phyloP scores from a whole-genome alignment of 2,888 invertebrate species.

The Hirtodrosophila trivittata region DNA sequence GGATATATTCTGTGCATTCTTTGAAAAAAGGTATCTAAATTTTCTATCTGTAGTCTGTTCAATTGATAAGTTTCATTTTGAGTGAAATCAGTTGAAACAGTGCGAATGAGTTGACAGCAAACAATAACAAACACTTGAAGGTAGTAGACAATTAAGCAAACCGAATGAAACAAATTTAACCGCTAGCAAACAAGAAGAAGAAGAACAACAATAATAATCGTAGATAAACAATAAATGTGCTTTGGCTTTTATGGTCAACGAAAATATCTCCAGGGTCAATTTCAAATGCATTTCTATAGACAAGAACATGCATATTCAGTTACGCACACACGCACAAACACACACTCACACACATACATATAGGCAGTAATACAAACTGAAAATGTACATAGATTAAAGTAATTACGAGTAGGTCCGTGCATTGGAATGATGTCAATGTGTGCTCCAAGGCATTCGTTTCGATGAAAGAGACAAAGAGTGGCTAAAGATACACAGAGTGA shows the following conservation, averaged over 20 bases:
- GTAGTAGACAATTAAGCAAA: constrained; percentile 44
- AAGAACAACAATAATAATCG: constrained; percentile 31
- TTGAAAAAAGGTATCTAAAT: too few species aligned
- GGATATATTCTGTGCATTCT: too few species aligned
- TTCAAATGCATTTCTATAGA: constrained; percentile 61
- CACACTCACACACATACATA: neutral
- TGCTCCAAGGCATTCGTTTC: constrained; percentile 69
- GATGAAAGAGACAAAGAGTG: constrained; percentile 6
- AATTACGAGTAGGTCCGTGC: constrained; percentile 59
- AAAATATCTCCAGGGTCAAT: constrained; percentile 75
- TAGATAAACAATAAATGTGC: constrained; percentile 38
- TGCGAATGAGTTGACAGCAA: constrained; percentile 2
- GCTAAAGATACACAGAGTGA: constrained; percentile 8
- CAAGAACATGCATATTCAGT: constrained; percentile 14
- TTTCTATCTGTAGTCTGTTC: too few species aligned
- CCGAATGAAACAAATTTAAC: constrained; percentile 31
- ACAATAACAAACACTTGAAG: constrained; percentile 32
- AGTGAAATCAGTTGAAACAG: neutral
- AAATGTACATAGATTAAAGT: constrained; percentile 70
- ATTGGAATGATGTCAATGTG: constrained; percentile 59
- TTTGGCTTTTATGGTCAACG: constrained; percentile 53
- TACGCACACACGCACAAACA: too few species aligned
- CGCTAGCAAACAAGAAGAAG: constrained; percentile 26
- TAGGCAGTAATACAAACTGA: too few species aligned
- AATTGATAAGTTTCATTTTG: too few species aligned